Conservation (phyloP, 2,888 invertebrate species). For the Mimachlamys varia region DNA sequence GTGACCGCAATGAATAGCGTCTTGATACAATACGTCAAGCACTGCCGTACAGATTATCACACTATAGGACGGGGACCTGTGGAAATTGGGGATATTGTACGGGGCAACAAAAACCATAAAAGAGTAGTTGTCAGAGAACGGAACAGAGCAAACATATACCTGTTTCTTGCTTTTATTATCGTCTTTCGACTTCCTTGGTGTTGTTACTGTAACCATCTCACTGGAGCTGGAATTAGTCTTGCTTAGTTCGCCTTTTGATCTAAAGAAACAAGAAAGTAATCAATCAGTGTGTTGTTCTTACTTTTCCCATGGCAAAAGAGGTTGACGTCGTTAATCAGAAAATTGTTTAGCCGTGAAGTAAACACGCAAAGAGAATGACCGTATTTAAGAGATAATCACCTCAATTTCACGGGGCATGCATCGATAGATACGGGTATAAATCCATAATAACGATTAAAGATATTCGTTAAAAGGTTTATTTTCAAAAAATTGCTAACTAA, state of each 20-base stretch:
- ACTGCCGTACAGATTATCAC: too few relatives aligned
- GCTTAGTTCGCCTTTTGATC: conserved; percentile 17
- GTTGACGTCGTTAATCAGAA: conserved; percentile 6
- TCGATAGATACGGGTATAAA: neutral
- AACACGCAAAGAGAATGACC: neutral
- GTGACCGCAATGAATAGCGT: too few relatives aligned
- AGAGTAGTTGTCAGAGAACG: too few relatives aligned
- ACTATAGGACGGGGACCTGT: too few relatives aligned
- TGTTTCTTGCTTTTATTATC: conserved; percentile 45
- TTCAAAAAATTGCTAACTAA: neutral
- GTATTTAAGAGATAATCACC: neutral
- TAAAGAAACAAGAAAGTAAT: neutral
- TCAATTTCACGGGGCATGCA: neutral
- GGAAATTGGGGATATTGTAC: too few relatives aligned
- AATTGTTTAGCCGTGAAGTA: neutral
- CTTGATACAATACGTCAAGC: too few relatives aligned
- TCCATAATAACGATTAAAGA: neutral
- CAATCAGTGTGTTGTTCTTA: neutral
- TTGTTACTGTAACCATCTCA: neutral
- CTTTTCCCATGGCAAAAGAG: neutral
- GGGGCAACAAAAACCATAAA: too few relatives aligned
- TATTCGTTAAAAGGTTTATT: neutral
- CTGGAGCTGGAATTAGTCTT: neutral
- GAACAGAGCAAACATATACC: neutral
- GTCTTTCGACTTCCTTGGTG: conserved; percentile 44